Evolutionary conservation across 2,888 invertebrate species (phyloP), one percentile per base, ranked within the genome.

Genomic region (Stenchaetothrips biformis): DNA sequence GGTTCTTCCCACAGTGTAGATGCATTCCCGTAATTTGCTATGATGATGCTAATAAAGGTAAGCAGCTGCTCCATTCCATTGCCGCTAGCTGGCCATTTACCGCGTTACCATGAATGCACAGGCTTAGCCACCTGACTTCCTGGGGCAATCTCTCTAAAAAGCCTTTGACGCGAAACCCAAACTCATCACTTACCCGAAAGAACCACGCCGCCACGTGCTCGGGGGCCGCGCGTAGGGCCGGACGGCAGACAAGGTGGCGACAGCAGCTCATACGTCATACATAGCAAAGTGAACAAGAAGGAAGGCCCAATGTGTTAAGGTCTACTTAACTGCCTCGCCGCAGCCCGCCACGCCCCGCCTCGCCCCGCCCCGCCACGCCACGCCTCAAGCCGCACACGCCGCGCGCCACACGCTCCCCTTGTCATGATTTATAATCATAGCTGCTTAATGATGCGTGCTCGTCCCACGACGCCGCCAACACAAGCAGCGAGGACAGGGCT

Each of bases 391-490:
- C 37, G 37, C 37, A 37, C 37, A 37, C 37, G 37, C 37, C 37
- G 37, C 37, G 37, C 37, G 37, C 37, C 37, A 37, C 37, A 37
- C 37, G 37, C 37, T 37, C 37, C 37, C 37, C 37, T 4, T 74
- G 67, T 74, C 67, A 25, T 74, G 67, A 74, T 74, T 74, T 74
- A 74, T 74, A 74, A 74, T 74, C 67, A 74, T 74, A 74, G 67
- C 67, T 74, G 67, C 25, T 74, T 74, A 74, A 74, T 74, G 67
- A 74, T 74, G 67, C 25, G 67, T 74, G 67, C 67, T 21, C 67
- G 67, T 74, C 67, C 67, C 67, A 25, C 25, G 67, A 74, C 67
- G 67, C 67, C n/a, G 25, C 4, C 25, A 74, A 25, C 13, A 13
- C 67, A 11, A 8, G 21, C 67, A 37, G n/a, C n/a, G n/a, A n/a